Evolutionary conservation across 2,797 vertebrate genomes (phyloP).

Genomic region (Novumbra hubbsi): DNA sequence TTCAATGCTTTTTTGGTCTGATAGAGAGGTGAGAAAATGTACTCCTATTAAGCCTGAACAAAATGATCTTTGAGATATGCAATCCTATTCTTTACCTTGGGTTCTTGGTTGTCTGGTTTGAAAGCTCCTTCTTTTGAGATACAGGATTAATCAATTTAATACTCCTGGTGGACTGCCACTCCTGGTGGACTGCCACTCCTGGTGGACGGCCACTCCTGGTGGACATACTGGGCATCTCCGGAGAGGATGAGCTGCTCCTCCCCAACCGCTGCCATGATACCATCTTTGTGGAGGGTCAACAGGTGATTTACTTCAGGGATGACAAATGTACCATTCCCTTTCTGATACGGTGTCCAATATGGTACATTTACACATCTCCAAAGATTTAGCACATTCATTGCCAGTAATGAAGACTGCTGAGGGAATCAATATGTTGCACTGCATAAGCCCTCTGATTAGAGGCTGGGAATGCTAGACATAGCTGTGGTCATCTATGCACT

Average conservation of each 20-base stretch:
- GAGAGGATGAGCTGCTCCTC: not conserved
- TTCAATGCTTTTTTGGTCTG: not conserved
- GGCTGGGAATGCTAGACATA: conserved; percentile 7
- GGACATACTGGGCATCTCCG: conserved; percentile 5
- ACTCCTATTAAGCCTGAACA: not conserved
- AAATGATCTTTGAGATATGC: not conserved
- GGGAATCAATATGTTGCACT: conserved; percentile 7
- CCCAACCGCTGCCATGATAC: not conserved
- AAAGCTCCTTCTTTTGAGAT: not conserved
- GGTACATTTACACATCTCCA: conserved; percentile 1
- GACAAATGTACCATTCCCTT: no score
- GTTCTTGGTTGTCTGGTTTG: not conserved
- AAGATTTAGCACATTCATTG: not conserved
- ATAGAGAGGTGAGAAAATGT: not conserved
- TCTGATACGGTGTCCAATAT: not conserved
- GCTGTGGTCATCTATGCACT: conserved; percentile 10
- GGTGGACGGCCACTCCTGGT: no score
- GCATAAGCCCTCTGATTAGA: conserved; percentile 7
- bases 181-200: no score
- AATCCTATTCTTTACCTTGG: not conserved
- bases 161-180: no score
- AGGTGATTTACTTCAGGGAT: no score
- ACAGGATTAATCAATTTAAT: not conserved
- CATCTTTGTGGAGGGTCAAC: not conserved
- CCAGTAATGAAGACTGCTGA: not conserved